A percentile compares a stretch with the other conserved stretches of the same genome.
Evolutionary conservation across 2,888 invertebrate genomes (phyloP).

Genomic region (Machimus rusticus): DNA sequence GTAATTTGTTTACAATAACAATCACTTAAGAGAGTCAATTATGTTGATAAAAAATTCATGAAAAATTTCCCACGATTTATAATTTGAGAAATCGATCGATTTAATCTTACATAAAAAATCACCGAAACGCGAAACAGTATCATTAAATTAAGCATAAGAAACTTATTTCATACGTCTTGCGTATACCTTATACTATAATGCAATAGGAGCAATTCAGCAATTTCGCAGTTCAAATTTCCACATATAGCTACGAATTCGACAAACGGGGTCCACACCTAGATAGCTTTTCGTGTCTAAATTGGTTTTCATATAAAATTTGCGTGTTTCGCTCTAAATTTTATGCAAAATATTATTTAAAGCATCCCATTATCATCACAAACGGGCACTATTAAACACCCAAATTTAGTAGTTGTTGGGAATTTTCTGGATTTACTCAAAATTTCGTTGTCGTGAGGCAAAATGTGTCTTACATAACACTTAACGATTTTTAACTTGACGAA

Average conservation of each 20-base stretch:
- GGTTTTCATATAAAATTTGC: background rate
- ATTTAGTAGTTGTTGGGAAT: background rate
- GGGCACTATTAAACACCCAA: background rate
- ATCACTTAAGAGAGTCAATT: no score
- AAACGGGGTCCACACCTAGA: background rate
- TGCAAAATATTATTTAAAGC: background rate
- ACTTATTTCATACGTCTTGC: background rate
- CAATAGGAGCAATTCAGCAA: background rate
- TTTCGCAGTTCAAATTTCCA: background rate
- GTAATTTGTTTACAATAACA: no score
- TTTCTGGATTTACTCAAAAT: background rate
- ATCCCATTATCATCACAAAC: background rate
- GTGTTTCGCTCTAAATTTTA: background rate
- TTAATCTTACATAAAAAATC: background rate
- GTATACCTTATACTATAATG: background rate
- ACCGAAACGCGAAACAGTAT: background rate
- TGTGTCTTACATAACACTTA: background rate
- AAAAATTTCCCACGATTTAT: background rate
- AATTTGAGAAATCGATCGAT: background rate
- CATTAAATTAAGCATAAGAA: background rate
- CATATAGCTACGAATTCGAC: background rate
- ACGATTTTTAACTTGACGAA: background rate
- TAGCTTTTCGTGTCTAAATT: background rate
- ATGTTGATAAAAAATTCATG: background rate
- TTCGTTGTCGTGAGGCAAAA: background rate